Percentiles rank a stretch among this genome's conserved stretches.
These are phyloP conservation scores for Varanus salvator DNA, from an alignment of 2,113 vertebrate species.

Conservation along the genomic window DNA sequence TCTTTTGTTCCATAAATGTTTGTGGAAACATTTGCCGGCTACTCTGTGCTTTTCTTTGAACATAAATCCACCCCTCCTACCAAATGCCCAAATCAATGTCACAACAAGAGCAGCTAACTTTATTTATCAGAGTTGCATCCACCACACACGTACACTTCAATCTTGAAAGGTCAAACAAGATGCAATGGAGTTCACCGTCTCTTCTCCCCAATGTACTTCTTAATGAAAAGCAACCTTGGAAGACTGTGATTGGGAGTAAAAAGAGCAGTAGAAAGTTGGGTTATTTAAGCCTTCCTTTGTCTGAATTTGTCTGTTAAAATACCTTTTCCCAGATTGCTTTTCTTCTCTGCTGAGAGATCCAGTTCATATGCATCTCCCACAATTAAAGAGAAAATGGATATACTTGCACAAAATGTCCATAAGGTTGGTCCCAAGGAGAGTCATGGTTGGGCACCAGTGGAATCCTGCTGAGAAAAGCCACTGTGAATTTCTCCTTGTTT, in stretches of 20 bases:
- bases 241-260: background rate
- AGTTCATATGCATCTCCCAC: background rate
- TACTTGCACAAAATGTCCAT: background rate
- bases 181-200: background rate
- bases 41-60: background rate
- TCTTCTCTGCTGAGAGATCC: background rate
- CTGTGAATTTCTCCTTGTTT: too few species aligned
- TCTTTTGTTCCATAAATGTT: background rate
- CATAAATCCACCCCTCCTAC: constrained; percentile 1
- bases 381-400: background rate
- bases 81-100: background rate
- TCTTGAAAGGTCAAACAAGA: background rate
- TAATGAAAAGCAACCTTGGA: background rate
- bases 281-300: background rate
- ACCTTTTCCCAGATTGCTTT: background rate
- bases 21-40: background rate
- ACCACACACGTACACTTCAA: background rate
- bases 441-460: too few species aligned
- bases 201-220: background rate
- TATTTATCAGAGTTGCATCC: background rate
- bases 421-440: too few species aligned
- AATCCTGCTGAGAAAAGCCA: too few species aligned
- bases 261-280: background rate
- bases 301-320: background rate
- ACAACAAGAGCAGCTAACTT: background rate